phyloP scores from a whole-genome alignment of 2,113 vertebrate genomes.

The Smithornis capensis region DNA sequence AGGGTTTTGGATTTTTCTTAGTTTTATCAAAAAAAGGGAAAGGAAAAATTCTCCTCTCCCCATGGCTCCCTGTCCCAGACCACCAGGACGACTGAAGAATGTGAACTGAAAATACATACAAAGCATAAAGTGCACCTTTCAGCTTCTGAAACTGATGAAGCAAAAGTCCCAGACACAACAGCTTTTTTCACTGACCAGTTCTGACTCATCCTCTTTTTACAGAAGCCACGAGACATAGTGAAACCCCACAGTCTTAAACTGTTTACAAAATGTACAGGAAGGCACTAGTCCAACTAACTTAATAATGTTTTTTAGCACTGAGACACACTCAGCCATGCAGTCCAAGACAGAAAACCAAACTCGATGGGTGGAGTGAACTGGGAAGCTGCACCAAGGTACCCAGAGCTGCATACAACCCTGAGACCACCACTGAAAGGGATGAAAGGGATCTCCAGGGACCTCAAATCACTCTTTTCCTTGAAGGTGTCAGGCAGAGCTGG shows the following conservation, averaged over 20 bases:
- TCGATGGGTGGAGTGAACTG: neutral
- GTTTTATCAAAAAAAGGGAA: neutral
- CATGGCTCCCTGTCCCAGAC: neutral
- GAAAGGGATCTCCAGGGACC: neutral
- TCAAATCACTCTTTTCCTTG: neutral
- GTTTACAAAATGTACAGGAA: constrained; percentile 32
- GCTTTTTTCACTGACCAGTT: constrained; percentile 11
- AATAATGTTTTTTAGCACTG: neutral
- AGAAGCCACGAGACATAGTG: constrained; percentile 45
- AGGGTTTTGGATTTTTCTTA: neutral
- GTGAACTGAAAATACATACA: neutral
- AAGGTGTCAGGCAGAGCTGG: neutral
- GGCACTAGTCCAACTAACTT: neutral
- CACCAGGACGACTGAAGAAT: neutral
- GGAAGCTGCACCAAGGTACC: neutral
- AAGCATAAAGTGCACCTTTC: neutral
- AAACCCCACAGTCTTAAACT: neutral
- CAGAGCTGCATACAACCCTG: neutral
- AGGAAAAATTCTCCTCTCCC: neutral
- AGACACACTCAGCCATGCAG: neutral
- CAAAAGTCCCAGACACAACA: neutral
- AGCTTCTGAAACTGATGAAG: neutral
- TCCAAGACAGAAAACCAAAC: neutral
- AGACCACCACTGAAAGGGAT: neutral
- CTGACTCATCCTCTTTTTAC: constrained; percentile 34